Evolutionary conservation across 1,140 invertebrate species (phyloP).

Genomic region (Drosophila bocki): DNA sequence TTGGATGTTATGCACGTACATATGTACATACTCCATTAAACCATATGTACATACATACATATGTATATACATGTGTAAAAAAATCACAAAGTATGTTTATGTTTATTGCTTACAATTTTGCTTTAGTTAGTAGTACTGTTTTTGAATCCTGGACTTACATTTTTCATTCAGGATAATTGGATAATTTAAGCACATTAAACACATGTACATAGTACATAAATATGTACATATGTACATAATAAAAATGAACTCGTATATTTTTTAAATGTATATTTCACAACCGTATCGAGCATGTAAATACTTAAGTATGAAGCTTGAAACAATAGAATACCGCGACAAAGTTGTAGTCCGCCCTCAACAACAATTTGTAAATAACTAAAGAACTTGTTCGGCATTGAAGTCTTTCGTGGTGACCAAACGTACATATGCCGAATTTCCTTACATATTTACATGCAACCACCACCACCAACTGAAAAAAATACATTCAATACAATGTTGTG

Average conservation of each 20-base stretch:
- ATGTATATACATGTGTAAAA: constrained; percentile 5
- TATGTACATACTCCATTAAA: no score
- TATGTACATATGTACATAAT: constrained; percentile 2
- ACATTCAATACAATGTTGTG: constrained; percentile 7
- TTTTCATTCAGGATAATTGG: not conserved
- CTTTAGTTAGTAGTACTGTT: not conserved
- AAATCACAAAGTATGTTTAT: constrained; percentile 6
- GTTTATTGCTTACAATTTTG: not conserved
- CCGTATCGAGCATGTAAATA: constrained; percentile 23
- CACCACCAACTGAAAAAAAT: not conserved
- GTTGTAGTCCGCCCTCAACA: constrained; percentile 41
- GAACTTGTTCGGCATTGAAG: constrained; percentile 69
- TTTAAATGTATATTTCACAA: constrained; percentile 17
- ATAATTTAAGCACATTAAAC: not conserved
- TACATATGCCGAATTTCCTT: not conserved
- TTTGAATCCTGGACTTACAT: not conserved
- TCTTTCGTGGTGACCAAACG: constrained; percentile 59
- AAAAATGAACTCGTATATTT: constrained; percentile 2
- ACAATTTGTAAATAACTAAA: constrained; percentile 71
- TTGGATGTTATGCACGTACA: no score
- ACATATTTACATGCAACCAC: constrained; percentile 9
- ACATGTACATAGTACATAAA: not conserved
- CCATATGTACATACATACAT: not conserved
- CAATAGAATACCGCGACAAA: constrained; percentile 37
- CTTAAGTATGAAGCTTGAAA: constrained; percentile 4